phyloP scores from a whole-genome alignment of 2,888 invertebrate genomes.

The Drosophila nr. perissopoda region DNA sequence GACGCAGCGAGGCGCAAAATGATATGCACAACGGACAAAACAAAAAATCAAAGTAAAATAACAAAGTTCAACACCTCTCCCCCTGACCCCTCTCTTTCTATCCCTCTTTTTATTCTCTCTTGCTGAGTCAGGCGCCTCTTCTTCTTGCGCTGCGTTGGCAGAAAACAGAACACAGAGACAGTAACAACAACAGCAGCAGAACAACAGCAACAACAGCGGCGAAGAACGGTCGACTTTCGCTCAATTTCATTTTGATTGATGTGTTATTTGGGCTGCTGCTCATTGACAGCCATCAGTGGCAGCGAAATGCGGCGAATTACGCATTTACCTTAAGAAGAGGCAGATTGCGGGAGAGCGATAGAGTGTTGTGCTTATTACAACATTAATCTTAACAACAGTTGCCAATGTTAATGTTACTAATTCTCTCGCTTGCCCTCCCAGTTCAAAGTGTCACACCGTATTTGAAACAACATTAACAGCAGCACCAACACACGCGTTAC shows the following conservation, averaged over 20 bases:
- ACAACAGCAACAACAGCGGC: conserved; percentile 19
- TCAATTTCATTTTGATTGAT: conserved; percentile 71
- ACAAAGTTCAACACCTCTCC: conserved; percentile 18
- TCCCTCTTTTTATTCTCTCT: conserved; percentile 16
- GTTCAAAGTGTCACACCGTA: conserved; percentile 41
- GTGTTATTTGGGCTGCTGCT: conserved; percentile 40
- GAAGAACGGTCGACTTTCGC: conserved; percentile 51
- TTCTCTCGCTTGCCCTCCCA: conserved; percentile 30
- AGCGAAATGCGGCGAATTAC: conserved; percentile 45
- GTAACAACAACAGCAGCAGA: conserved; percentile 22
- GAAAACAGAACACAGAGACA: conserved; percentile 28
- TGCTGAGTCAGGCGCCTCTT: conserved; percentile 37
- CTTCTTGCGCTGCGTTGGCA: conserved; percentile 57
- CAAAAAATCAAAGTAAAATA: not conserved
- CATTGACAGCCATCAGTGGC: conserved; percentile 55
- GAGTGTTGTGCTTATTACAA: conserved; percentile 34
- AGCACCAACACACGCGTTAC: conserved; percentile 26
- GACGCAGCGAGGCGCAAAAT: conserved; percentile 71
- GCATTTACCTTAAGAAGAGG: conserved; percentile 45
- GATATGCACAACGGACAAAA: conserved; percentile 51
- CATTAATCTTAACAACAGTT: not conserved
- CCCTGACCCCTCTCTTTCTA: conserved; percentile 4
- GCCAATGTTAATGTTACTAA: conserved; percentile 20
- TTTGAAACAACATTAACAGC: conserved; percentile 29
- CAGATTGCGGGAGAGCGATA: not conserved